phyloP scores from a whole-genome alignment of 2,888 invertebrate genomes.

The Nasonia oneida region DNA sequence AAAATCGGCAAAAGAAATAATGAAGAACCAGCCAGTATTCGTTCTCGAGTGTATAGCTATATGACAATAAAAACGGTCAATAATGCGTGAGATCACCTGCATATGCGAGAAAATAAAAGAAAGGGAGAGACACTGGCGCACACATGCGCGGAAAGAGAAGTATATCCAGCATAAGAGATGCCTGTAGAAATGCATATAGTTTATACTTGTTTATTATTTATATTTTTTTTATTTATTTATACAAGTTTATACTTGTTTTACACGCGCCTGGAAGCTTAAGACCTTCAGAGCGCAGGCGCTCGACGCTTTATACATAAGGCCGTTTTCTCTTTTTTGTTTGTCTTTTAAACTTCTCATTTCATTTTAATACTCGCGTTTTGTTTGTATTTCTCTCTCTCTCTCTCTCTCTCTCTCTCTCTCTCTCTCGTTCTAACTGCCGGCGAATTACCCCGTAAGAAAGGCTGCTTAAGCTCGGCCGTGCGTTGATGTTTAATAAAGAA shows the following conservation, averaged over 20 bases:
- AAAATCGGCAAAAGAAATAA: no score
- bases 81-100: no score
- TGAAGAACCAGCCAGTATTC: no score
- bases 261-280: conserved; percentile 36
- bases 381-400: neutral
- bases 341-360: neutral
- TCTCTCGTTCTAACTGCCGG: conserved; percentile 10
- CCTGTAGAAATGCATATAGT: conserved; percentile 58
- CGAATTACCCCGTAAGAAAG: conserved; percentile 43
- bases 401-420: no score
- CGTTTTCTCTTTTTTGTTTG: neutral
- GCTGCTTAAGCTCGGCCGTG: conserved; percentile 18
- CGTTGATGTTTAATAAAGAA: conserved; percentile 42
- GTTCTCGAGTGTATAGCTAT: no score
- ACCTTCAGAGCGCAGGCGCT: conserved; percentile 13
- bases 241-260: conserved; percentile 61
- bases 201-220: conserved; percentile 60
- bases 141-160: neutral
- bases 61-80: no score
- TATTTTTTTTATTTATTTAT: no score
- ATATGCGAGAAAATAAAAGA: neutral
- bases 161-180: neutral
- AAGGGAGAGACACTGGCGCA: neutral
- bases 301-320: conserved; percentile 30
- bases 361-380: conserved; percentile 2